Conservation (phyloP, 2,797 vertebrate genomes). For the Coregonus ussuriensis region DNA sequence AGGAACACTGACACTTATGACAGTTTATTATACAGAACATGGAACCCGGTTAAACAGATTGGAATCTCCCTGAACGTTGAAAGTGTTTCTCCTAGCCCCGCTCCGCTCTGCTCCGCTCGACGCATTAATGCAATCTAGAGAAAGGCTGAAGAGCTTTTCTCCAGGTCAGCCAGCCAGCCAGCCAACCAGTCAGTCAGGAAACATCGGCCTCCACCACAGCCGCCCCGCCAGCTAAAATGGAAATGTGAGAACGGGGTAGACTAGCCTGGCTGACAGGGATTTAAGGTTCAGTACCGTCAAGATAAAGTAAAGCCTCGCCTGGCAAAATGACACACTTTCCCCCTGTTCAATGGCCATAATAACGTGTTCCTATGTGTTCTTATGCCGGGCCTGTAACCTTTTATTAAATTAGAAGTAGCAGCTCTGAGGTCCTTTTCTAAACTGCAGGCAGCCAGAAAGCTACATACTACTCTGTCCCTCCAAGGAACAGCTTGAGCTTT, state of each 20-base stretch:
- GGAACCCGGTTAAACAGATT: constrained; percentile 64
- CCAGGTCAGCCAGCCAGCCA: constrained; percentile 51
- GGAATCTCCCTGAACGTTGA: constrained; percentile 51
- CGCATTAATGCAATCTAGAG: constrained; percentile 32
- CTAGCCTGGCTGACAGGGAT: constrained; percentile 60
- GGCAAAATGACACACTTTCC: constrained; percentile 69
- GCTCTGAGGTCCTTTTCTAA: constrained; percentile 75
- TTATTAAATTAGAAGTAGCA: constrained; percentile 76
- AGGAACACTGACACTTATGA: constrained; percentile 62
- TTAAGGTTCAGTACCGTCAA: constrained; percentile 68
- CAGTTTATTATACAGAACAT: constrained; percentile 69
- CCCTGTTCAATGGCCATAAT: constrained; percentile 72
- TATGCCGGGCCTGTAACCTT: constrained; percentile 76
- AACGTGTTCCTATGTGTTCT: constrained; percentile 77
- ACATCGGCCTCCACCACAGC: not conserved
- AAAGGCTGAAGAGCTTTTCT: constrained; percentile 24
- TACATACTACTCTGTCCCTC: constrained; percentile 75
- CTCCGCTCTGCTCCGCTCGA: not conserved
- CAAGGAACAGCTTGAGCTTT: constrained; percentile 75
- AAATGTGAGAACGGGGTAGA: constrained; percentile 59
- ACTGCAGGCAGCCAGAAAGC: constrained; percentile 71
- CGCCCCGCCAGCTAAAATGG: constrained; percentile 65
- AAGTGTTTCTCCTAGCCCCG: not conserved
- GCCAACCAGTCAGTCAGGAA: constrained; percentile 39
- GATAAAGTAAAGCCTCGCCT: constrained; percentile 76